Evolutionary conservation across 2,113 vertebrate genomes (phyloP), one percentile per base, ranked within the genome.

Genomic region (Corythoichthys haematopterus): DNA sequence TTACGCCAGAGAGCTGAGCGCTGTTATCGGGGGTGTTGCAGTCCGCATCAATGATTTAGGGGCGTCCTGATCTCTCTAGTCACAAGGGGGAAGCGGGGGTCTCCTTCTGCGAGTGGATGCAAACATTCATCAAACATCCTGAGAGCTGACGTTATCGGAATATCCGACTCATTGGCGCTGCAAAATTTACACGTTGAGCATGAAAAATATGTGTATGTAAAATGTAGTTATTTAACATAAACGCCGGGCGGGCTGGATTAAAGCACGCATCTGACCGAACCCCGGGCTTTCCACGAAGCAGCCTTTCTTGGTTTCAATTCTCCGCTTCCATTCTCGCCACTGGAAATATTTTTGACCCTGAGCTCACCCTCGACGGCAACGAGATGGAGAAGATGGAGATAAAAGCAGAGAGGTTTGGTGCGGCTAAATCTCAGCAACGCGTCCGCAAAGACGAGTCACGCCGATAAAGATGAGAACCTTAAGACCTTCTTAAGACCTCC

Each of bases 11-110:
- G 43, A 46, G 60, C 11, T 2, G 10, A 14, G 51, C 12, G 15
- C 8, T 58, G 37, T 56, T 79, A 62, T 66, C 74, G 76, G 64
- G 65, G 51, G 68, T 79, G 72, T 73, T 60, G 79, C 77, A 74
- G 72, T 65, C 38, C 48, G 68, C 78, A 80, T 83, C 70, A 87
- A 84, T 79, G 71, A 83, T 83, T 79, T 77, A 79, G 71, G 65
- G 36, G 20, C 52, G 76, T 63, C 28, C 11, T 43, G 36, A 20
- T 38, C 15, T 38, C 15, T 59, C 4, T 59, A 15, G 6, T 59
- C 13, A 6, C 15, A 12, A 52, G 52, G 37, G 56, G 66, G 50
- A 6, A 16, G 57, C 1, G 59, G n/a, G n/a, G 37, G 40, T n/a
- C 59, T 43, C 38, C 3, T 43, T 61, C 38, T 43, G 59, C 38